phyloP scores from a whole-genome alignment of 1,140 invertebrate genomes.

The Macrotrachela quadricornifera region DNA sequence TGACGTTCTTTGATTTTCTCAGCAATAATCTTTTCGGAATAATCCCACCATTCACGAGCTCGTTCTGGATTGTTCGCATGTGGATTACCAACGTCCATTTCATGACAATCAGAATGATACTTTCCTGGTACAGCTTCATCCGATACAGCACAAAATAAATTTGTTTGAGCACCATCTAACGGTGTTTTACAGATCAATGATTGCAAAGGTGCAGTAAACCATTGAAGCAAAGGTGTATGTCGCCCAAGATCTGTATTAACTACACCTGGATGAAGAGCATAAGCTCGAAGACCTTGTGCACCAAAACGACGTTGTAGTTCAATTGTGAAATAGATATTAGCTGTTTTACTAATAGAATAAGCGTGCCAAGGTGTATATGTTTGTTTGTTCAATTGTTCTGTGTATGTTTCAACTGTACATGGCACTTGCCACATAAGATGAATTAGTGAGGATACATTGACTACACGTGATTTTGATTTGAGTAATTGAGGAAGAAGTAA shows the following conservation, averaged over 20 bases:
- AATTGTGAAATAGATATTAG: slow-evolving; percentile 29
- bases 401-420: slow-evolving; percentile 26
- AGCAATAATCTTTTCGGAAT: too few relatives aligned
- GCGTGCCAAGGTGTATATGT: slow-evolving; percentile 27
- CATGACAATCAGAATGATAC: too few relatives aligned
- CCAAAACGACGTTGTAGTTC: slow-evolving; percentile 27
- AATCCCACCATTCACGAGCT: too few relatives aligned
- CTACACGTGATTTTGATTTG: slow-evolving; percentile 45
- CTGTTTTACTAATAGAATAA: slow-evolving; percentile 39
- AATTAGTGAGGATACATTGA: slow-evolving; percentile 66
- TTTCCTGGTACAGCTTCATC: too few relatives aligned
- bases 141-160: neutral
- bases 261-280: slow-evolving; percentile 3
- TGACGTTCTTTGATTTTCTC: too few relatives aligned
- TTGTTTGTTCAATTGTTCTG: slow-evolving; percentile 17
- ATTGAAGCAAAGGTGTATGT: too few relatives aligned
- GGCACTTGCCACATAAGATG: slow-evolving; percentile 19
- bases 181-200: too few relatives aligned
- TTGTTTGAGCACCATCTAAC: slow-evolving; percentile 1
- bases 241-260: neutral
- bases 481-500: slow-evolving; percentile 47
- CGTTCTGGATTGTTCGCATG: too few relatives aligned
- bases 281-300: slow-evolving; percentile 24
- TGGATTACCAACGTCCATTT: too few relatives aligned
- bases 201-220: slow-evolving; percentile 3